These are phyloP conservation scores for Archegozetes longisetosus DNA, from an alignment of 1,140 invertebrate species.

Conservation along the genomic window DNA sequence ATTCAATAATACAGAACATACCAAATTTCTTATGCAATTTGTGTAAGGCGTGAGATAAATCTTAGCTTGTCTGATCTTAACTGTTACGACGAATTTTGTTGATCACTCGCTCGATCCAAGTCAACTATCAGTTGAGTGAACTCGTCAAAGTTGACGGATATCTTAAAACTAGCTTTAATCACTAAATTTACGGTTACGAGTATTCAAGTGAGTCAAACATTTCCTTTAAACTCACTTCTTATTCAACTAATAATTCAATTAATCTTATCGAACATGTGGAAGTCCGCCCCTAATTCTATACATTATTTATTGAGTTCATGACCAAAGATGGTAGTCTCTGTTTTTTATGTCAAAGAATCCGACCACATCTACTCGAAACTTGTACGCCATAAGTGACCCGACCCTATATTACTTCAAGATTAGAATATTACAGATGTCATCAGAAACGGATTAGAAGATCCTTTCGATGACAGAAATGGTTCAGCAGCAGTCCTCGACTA, in stretches of 20 bases:
- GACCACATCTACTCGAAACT: conserved; percentile 83
- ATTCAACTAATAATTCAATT: no score
- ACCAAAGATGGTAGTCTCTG: conserved; percentile 96
- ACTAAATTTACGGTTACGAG: conserved; percentile 97
- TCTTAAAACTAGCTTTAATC: conserved; percentile 77
- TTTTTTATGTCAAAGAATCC: conserved; percentile 88
- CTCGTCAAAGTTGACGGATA: conserved; percentile 93
- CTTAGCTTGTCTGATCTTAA: conserved; percentile 70
- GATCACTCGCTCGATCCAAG: conserved; percentile 81
- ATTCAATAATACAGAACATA: conserved; percentile 85
- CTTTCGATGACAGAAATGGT: conserved; percentile 88
- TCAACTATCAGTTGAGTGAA: conserved; percentile 91
- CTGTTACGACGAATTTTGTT: conserved; percentile 98
- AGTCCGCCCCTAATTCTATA: conserved; percentile 93
- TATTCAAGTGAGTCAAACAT: conserved; percentile 49
- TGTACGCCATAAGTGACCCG: conserved; percentile 91
- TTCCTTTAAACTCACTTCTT: no score
- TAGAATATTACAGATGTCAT: conserved; percentile 80
- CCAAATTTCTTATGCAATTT: conserved; percentile 83
- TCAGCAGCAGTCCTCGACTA: conserved; percentile 59
- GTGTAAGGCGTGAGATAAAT: conserved; percentile 74
- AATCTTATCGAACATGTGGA: conserved; percentile 62
- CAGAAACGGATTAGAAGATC: conserved; percentile 83
- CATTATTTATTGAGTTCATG: conserved; percentile 91
- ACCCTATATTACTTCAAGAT: conserved; percentile 80